These are phyloP conservation scores for Excalfactoria chinensis DNA, from an alignment of 2,113 vertebrate genomes.

Conservation along the genomic window DNA sequence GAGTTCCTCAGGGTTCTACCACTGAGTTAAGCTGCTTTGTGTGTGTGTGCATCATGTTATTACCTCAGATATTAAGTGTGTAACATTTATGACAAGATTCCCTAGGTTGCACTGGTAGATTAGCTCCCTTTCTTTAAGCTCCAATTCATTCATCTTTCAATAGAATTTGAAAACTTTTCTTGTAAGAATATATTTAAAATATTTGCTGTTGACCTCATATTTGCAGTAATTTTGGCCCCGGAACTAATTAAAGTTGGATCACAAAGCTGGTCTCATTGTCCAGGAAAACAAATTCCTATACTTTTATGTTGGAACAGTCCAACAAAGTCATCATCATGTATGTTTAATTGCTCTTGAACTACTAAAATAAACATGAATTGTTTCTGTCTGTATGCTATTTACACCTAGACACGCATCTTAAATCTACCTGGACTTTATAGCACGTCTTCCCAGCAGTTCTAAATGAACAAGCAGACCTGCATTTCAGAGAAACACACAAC, in stretches of 20 bases:
- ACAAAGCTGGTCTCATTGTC: neutral
- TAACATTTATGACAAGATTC: neutral
- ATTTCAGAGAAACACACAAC: neutral
- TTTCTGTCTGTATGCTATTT: neutral
- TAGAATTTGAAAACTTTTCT: neutral
- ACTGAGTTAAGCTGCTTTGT: neutral
- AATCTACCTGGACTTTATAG: neutral
- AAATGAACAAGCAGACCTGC: neutral
- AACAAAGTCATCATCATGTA: neutral
- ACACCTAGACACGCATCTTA: neutral
- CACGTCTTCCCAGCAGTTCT: neutral
- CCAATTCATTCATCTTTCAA: neutral
- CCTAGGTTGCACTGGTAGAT: rapidly evolving
- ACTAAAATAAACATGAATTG: neutral
- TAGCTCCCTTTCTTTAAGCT: neutral
- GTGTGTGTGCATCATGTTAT: neutral
- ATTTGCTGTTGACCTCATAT: neutral
- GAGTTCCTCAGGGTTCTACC: neutral
- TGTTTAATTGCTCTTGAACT: neutral
- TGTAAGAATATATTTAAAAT: neutral
- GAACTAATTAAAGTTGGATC: neutral
- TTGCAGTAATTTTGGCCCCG: neutral
- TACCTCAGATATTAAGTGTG: neutral
- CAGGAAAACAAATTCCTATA: neutral
- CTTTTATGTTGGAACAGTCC: neutral